phyloP scores from a whole-genome alignment of 2,797 vertebrate genomes.

The Gymnoscopelus microlampas region DNA sequence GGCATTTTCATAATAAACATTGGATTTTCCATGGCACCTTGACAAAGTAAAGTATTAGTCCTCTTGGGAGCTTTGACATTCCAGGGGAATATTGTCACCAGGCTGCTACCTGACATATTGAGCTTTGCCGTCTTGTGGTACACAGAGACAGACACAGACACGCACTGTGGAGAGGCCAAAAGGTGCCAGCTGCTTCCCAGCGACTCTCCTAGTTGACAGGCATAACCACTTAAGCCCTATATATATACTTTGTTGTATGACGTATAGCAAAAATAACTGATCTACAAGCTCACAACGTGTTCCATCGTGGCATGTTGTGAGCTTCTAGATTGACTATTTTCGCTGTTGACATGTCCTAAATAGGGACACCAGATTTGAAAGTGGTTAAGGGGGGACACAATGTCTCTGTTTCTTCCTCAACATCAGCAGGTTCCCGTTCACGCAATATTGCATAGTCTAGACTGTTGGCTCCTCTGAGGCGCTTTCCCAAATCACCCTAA shows the following conservation, averaged over 20 bases:
- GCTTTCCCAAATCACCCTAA: neutral
- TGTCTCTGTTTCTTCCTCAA: neutral
- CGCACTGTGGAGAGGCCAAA: conserved; percentile 17
- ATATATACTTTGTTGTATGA: too few relatives aligned
- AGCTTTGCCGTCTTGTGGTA: neutral
- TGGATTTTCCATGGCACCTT: too few relatives aligned
- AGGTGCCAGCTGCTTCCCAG: conserved; percentile 24
- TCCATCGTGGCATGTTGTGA: too few relatives aligned
- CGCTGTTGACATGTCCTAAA: too few relatives aligned
- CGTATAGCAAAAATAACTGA: too few relatives aligned
- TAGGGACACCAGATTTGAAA: too few relatives aligned
- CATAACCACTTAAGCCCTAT: neutral
- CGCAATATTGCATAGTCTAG: neutral
- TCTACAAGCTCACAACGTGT: too few relatives aligned
- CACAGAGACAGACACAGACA: conserved; percentile 2
- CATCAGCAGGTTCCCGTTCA: neutral
- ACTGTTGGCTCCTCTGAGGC: conserved; percentile 4
- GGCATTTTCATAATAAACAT: too few relatives aligned
- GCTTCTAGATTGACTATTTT: too few relatives aligned
- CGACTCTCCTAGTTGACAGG: conserved; percentile 7
- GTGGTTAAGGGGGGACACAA: neutral
- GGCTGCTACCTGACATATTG: too few relatives aligned
- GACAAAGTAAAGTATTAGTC: neutral
- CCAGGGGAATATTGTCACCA: neutral
- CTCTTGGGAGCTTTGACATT: conserved; percentile 2